A percentile compares a stretch with the other conserved stretches of the same genome.
Evolutionary conservation across 1,140 invertebrate genomes (phyloP).

Genomic region (Cryptotermes secundus): DNA sequence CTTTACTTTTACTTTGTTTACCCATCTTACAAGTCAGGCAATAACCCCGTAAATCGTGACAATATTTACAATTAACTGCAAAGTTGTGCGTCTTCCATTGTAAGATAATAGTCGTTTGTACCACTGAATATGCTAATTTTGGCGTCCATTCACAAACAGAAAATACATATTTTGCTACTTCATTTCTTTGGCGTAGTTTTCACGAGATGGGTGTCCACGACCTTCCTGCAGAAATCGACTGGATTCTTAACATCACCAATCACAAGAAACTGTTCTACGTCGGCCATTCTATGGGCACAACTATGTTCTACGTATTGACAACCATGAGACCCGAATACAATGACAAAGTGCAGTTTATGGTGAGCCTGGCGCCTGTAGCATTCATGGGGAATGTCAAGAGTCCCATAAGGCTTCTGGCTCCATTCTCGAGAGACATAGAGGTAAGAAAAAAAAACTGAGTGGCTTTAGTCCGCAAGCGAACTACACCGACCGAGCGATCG

Average conservation of each 20-base stretch:
- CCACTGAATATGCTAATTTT: too few species aligned
- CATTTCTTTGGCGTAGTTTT: slow-evolving; percentile 44
- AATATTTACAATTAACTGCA: too few species aligned
- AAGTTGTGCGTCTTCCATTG: too few species aligned
- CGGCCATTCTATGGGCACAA: slow-evolving; percentile 67
- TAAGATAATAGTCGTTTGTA: too few species aligned
- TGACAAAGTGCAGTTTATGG: slow-evolving; percentile 41
- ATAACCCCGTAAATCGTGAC: too few species aligned
- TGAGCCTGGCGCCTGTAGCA: slow-evolving; percentile 55
- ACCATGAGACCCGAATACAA: slow-evolving; percentile 52
- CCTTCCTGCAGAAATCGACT: slow-evolving; percentile 58
- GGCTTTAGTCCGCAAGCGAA: too few species aligned
- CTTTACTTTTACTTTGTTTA: too few species aligned
- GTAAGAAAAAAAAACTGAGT: too few species aligned
- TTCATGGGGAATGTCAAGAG: slow-evolving; percentile 45
- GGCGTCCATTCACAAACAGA: too few species aligned
- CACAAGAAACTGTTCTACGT: slow-evolving; percentile 54
- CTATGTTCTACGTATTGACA: slow-evolving; percentile 54
- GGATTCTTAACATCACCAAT: slow-evolving; percentile 53
- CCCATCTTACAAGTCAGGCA: too few species aligned
- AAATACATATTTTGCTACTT: too few species aligned
- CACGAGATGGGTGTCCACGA: slow-evolving; percentile 62
- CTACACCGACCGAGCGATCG: too few species aligned
- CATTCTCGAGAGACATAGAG: slow-evolving; percentile 23
- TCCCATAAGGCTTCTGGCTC: slow-evolving; percentile 44